Evolutionary conservation across 2,888 invertebrate genomes (phyloP), one percentile per base, ranked within the genome.

Genomic region (Aromia moschata): DNA sequence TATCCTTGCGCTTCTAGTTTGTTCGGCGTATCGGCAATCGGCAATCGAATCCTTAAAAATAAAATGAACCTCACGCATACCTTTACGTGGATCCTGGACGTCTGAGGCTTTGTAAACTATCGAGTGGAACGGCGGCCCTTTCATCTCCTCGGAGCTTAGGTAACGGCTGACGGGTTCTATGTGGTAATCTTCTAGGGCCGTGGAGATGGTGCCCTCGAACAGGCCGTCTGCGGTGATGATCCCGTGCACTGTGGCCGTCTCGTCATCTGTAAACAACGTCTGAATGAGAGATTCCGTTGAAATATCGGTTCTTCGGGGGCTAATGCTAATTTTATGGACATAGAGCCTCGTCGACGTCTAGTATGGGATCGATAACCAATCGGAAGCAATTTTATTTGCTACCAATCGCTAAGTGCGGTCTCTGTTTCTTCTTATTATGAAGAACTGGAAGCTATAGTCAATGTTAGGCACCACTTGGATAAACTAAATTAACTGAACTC

Each of bases 191-290:
- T 92, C 92, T 49, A 87, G 83, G 56, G 84, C 83, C 49, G 93
- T 91, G 79, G 87, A 86, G 75, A 96, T 90, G 54, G 91, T 91
- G 52, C 96, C 96, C 78, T 96, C 96, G 80, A 96, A 93, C 58
- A 94, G 85, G 56, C 96, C 96, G 60, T 94, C 91, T 58, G 86
- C 85, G 60, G 94, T 94, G 71, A 96, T 86, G 72, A 96, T 84
- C 36, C 96, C 96, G 76, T 93, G 90, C 52, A 95, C 93, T 67
- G 87, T 82, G 10, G 94, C 90, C 45, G 85, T 85, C 65, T 93
- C 92, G 73, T 94, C 94, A 83, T 89, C 94, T 94, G 85, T 31
- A 86, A 85, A 31, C 1, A 46, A 33, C 11, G 7, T 14, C 16
- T 10, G 33, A 11, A n/a, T 33, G n/a, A 33, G 33, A 7, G 33